Conservation (phyloP, 2,113 vertebrate species). For the Larimichthys crocea region DNA sequence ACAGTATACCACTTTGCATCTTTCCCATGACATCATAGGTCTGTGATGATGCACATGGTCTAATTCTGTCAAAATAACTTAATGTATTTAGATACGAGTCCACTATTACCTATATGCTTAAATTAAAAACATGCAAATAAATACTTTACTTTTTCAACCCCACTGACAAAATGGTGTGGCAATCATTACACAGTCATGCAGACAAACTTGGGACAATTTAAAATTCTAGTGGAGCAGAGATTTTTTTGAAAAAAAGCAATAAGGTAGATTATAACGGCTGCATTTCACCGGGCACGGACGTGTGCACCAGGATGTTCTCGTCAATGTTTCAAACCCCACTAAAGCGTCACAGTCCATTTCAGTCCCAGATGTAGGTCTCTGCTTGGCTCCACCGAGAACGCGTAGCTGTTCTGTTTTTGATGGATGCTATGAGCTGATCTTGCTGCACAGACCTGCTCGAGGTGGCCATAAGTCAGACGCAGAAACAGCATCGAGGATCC, state of each 20-base stretch:
- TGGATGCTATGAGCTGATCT: too few species aligned
- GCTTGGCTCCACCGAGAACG: too few species aligned
- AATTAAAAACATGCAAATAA: background rate
- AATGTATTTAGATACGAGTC: conserved; percentile 37
- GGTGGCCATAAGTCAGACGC: too few species aligned
- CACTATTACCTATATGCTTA: background rate
- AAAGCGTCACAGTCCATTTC: too few species aligned
- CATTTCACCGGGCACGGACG: too few species aligned
- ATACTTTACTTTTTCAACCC: background rate
- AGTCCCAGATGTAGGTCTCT: too few species aligned
- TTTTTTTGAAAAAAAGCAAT: background rate
- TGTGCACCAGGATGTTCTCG: too few species aligned
- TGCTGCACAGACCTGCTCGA: too few species aligned
- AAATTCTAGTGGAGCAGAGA: background rate
- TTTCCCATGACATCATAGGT: conserved; percentile 69
- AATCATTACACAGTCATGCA: background rate
- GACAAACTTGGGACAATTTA: background rate
- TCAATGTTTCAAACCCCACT: too few species aligned
- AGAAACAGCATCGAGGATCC: too few species aligned
- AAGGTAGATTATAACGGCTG: background rate
- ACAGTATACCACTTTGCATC: conserved; percentile 43
- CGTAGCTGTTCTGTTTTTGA: too few species aligned
- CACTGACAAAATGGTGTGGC: background rate
- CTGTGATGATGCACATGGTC: conserved; percentile 39
- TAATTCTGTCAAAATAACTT: conserved; percentile 52